A percentile compares a stretch with the other conserved stretches of the same genome.
These are phyloP conservation scores for Odontomyia ornata DNA, from an alignment of 2,888 invertebrate species.

Conservation along the genomic window DNA sequence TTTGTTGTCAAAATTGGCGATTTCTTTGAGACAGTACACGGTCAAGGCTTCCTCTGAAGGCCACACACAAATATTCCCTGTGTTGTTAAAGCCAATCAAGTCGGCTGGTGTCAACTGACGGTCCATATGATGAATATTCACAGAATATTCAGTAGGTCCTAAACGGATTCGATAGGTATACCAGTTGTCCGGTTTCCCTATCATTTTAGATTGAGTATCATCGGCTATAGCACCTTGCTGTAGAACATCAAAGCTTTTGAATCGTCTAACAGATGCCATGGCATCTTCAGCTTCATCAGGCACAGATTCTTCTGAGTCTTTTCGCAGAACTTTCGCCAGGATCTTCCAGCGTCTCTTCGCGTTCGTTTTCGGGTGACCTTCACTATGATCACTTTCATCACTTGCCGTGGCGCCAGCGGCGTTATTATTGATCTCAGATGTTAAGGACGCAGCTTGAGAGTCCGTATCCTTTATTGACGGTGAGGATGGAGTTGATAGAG, in stretches of 20 bases:
- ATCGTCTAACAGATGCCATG: constrained; percentile 68
- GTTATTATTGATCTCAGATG: constrained; percentile 48
- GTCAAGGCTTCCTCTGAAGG: constrained; percentile 80
- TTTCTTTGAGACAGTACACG: constrained; percentile 73
- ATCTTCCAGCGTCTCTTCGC: constrained; percentile 77
- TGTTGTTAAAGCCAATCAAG: constrained; percentile 83
- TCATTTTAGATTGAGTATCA: constrained; percentile 61
- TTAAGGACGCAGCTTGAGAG: background rate
- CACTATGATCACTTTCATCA: constrained; percentile 48
- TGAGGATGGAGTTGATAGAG: background rate
- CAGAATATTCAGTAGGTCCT: constrained; percentile 64
- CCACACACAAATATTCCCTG: constrained; percentile 83
- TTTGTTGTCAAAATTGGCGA: constrained; percentile 72
- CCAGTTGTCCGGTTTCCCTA: constrained; percentile 68
- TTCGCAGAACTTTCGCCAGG: constrained; percentile 71
- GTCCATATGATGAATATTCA: constrained; percentile 70
- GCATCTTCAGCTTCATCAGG: constrained; percentile 63
- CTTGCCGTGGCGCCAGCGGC: constrained; percentile 53
- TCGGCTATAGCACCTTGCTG: constrained; percentile 64
- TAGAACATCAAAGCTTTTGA: constrained; percentile 69
- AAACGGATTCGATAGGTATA: constrained; percentile 70
- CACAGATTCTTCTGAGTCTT: constrained; percentile 61
- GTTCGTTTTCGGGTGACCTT: constrained; percentile 57
- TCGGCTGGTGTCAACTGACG: constrained; percentile 74
- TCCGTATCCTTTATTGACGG: background rate